Evolutionary conservation across 2,888 invertebrate genomes (phyloP).

Genomic region (Athripsodes cinereus): DNA sequence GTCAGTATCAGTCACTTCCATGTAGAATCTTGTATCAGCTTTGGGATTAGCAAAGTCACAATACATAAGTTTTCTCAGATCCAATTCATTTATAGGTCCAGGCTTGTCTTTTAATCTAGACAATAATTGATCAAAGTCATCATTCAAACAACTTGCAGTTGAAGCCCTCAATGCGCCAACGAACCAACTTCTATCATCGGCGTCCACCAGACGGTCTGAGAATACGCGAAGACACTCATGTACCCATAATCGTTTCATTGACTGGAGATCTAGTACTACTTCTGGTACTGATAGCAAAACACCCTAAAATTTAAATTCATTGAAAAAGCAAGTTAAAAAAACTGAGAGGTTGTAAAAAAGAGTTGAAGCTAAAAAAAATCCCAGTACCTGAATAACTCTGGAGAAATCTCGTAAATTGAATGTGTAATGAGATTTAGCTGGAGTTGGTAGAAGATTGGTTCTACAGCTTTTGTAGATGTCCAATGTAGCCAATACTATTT

Average conservation of each 20-base stretch:
- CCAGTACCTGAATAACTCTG: constrained; percentile 72
- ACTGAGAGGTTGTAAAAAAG: background rate
- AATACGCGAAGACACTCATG: constrained; percentile 91
- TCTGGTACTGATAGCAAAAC: constrained; percentile 88
- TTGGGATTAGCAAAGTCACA: constrained; percentile 96
- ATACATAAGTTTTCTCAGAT: constrained; percentile 80
- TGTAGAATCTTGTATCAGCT: constrained; percentile 80
- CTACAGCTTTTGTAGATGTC: constrained; percentile 81
- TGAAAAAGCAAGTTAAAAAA: background rate
- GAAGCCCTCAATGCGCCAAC: constrained; percentile 62
- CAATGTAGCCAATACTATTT: constrained; percentile 81
- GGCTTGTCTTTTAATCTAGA: constrained; percentile 49
- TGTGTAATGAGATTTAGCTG: constrained; percentile 88
- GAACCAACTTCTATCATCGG: constrained; percentile 76
- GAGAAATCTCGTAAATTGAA: constrained; percentile 94
- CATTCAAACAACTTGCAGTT: constrained; percentile 53
- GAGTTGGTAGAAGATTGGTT: constrained; percentile 80
- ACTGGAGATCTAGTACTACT: constrained; percentile 75
- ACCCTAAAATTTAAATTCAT: constrained; percentile 53
- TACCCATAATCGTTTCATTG: constrained; percentile 90
- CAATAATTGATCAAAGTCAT: constrained; percentile 66
- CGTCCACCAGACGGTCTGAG: constrained; percentile 85
- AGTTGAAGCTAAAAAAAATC: background rate
- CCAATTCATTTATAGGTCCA: constrained; percentile 65
- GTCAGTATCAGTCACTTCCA: constrained; percentile 81